These are phyloP conservation scores for Boulengeromyrus knoepffleri DNA, from an alignment of 2,113 vertebrate species.

Conservation along the genomic window DNA sequence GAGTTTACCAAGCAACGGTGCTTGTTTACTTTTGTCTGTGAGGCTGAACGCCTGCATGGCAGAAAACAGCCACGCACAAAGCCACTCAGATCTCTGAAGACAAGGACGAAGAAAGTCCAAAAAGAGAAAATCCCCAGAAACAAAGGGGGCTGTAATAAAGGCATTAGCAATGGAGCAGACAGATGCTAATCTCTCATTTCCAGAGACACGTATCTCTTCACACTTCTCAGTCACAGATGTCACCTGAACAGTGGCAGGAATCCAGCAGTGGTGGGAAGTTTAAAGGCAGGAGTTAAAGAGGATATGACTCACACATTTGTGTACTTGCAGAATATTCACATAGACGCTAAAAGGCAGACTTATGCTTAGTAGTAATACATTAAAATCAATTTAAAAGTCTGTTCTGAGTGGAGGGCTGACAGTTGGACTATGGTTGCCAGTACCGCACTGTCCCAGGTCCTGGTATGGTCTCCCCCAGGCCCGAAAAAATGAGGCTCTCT, in stretches of 20 bases:
- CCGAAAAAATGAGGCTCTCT: constrained; percentile 24
- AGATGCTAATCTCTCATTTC: constrained; percentile 73
- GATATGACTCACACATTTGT: background rate
- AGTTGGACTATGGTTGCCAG: background rate
- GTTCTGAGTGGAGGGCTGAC: background rate
- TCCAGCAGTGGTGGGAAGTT: constrained; percentile 11
- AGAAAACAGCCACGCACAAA: constrained; percentile 54
- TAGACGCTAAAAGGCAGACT: constrained; percentile 30
- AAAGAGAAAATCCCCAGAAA: constrained; percentile 48
- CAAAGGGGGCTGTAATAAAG: constrained; percentile 69
- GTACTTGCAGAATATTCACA: background rate
- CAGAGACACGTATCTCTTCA: constrained; percentile 75
- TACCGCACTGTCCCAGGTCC: background rate
- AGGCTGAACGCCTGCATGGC: constrained; percentile 30
- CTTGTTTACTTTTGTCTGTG: background rate
- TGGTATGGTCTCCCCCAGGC: background rate
- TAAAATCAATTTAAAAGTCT: background rate
- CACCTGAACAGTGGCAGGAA: constrained; percentile 53
- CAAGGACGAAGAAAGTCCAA: constrained; percentile 46
- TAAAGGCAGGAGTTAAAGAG: constrained; percentile 37
- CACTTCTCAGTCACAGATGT: constrained; percentile 72
- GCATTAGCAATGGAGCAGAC: constrained; percentile 68
- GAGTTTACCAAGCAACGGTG: background rate
- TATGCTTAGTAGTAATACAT: background rate
- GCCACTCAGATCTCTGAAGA: constrained; percentile 62